Conservation (phyloP, 2,888 invertebrate genomes). For the Cryptocephalus moraei region DNA sequence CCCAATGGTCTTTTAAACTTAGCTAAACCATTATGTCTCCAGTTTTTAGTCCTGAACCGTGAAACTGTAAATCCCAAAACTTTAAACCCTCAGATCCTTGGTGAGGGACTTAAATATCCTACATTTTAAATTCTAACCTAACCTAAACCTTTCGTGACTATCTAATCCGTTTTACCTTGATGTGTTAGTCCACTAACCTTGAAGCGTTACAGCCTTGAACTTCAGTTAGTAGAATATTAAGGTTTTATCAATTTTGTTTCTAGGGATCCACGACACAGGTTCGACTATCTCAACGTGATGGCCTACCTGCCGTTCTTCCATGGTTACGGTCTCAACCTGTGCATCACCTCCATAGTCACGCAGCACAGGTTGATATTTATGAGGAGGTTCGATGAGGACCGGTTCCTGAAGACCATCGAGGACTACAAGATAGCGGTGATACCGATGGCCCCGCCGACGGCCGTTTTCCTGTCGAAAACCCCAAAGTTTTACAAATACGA, state of each 20-base stretch:
- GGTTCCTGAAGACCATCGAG: constrained; percentile 61
- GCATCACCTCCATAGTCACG: constrained; percentile 11
- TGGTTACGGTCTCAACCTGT: constrained; percentile 19
- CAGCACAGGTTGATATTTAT: constrained; percentile 16
- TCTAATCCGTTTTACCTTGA: too few relatives aligned
- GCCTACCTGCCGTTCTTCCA: constrained; percentile 23
- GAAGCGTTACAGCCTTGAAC: too few relatives aligned
- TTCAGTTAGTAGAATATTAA: too few relatives aligned
- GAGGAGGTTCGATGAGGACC: constrained; percentile 30
- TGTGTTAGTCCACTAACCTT: too few relatives aligned
- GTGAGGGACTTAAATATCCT: too few relatives aligned
- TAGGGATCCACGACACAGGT: constrained; percentile 11
- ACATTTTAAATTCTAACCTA: too few relatives aligned
- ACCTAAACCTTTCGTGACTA: too few relatives aligned
- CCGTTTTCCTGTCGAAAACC: constrained; percentile 71
- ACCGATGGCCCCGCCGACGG: constrained; percentile 69
- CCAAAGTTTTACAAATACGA: constrained; percentile 66
- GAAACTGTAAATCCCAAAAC: too few relatives aligned
- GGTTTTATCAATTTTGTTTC: neutral
- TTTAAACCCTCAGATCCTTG: too few relatives aligned
- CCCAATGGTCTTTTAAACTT: too few relatives aligned
- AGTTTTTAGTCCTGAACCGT: too few relatives aligned
- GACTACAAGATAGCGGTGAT: constrained; percentile 55
- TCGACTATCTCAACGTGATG: neutral
- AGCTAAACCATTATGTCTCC: too few relatives aligned